A percentile compares a stretch with the other conserved stretches of the same genome.
Conservation (phyloP, 2,888 invertebrate species). For the Pristionchus maxplancki region DNA sequence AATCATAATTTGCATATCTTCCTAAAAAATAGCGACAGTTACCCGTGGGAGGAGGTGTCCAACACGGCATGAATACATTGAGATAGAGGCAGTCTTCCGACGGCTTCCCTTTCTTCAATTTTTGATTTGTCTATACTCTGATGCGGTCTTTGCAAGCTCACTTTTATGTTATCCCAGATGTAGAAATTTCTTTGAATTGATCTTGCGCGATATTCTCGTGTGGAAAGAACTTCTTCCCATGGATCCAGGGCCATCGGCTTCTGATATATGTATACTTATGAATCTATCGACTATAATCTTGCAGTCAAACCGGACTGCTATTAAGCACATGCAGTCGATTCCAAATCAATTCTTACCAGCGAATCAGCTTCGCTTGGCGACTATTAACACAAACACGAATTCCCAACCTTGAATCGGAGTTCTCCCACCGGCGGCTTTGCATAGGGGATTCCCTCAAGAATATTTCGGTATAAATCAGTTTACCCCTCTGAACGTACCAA, state of each 20-base stretch:
- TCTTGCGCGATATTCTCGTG: conserved; percentile 6
- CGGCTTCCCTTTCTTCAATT: not conserved
- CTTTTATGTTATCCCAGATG: conserved; percentile 12
- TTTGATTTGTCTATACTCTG: not conserved
- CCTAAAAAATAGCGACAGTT: too few relatives aligned
- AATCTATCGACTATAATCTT: too few relatives aligned
- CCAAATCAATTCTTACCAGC: not conserved
- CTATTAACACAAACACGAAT: not conserved
- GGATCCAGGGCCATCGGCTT: conserved; percentile 59
- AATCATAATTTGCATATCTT: not conserved
- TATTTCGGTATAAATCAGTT: not conserved
- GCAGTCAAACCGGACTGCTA: too few relatives aligned
- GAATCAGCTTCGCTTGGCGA: too few relatives aligned
- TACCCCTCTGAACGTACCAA: not conserved
- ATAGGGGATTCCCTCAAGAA: conserved; percentile 27
- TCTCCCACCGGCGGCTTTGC: conserved; percentile 21
- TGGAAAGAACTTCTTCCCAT: conserved; percentile 53
- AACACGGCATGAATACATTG: conserved; percentile 66
- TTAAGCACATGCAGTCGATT: too few relatives aligned
- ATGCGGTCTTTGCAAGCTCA: not conserved
- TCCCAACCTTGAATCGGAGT: conserved; percentile 29
- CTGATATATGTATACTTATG: conserved; percentile 47
- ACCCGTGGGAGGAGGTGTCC: conserved; percentile 53
- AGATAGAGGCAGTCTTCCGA: conserved; percentile 64
- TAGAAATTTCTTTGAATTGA: not conserved